These are phyloP conservation scores for Zaprionus lineosus DNA, from an alignment of 2,888 invertebrate species.

Conservation along the genomic window DNA sequence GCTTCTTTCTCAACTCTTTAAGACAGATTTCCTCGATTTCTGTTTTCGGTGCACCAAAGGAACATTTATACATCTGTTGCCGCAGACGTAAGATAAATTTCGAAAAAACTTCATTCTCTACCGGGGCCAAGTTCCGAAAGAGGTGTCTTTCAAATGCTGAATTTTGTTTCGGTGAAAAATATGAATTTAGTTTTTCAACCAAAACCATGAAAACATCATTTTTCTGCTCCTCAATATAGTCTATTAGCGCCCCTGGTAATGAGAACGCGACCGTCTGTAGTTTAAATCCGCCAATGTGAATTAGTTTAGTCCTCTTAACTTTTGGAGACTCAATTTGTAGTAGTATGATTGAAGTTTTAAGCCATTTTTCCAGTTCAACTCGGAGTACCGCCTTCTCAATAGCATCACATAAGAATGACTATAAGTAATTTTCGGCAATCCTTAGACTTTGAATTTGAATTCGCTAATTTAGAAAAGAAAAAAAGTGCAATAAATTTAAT, in stretches of 20 bases:
- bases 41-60: slow-evolving; percentile 15
- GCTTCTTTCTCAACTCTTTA: slow-evolving; percentile 15
- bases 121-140: not conserved
- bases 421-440: too few species aligned
- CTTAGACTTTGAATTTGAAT: too few species aligned
- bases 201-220: not conserved
- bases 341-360: too few species aligned
- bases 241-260: not conserved
- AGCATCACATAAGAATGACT: not conserved
- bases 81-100: slow-evolving; percentile 41
- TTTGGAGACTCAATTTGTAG: too few species aligned
- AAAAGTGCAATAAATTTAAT: too few species aligned
- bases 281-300: slow-evolving; percentile 1
- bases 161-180: slow-evolving; percentile 2
- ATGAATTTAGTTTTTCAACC: not conserved
- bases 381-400: not conserved
- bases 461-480: too few species aligned
- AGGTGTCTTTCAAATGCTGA: not conserved
- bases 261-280: too few species aligned
- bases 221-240: too few species aligned
- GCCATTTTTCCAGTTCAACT: not conserved
- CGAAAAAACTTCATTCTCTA: slow-evolving; percentile 5
- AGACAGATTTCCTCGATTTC: slow-evolving; percentile 28
- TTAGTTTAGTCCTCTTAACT: slow-evolving; percentile 1
- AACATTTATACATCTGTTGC: slow-evolving; percentile 28